Evolutionary conservation across 2,888 invertebrate genomes (phyloP).

Genomic region (Caenorhabditis sp.): DNA sequence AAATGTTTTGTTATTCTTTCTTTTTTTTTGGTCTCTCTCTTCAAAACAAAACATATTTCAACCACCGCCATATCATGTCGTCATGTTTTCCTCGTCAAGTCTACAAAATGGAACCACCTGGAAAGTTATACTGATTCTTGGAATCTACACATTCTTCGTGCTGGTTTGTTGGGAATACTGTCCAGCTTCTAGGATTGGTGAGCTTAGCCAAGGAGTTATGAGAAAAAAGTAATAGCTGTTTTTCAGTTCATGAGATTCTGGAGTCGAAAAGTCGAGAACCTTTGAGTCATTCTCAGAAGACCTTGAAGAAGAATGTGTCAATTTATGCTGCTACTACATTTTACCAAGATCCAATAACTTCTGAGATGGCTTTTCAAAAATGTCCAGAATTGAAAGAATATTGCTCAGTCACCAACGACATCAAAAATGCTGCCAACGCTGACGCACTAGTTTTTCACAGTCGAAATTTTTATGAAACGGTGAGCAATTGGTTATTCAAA

Average conservation of each 20-base stretch:
- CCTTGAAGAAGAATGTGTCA: slow-evolving; percentile 1
- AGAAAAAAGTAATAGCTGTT: neutral
- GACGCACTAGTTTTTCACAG: slow-evolving; percentile 15
- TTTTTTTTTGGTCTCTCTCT: neutral
- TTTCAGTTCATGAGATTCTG: neutral
- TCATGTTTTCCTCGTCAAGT: neutral
- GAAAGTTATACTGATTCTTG: slow-evolving; percentile 4
- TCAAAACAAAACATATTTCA: neutral
- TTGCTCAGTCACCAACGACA: neutral
- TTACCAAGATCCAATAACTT: neutral
- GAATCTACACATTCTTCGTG: neutral
- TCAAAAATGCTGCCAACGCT: neutral
- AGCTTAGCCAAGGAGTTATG: neutral
- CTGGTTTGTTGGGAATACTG: slow-evolving; percentile 14
- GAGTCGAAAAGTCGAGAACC: neutral
- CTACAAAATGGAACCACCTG: neutral
- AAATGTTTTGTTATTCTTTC: neutral
- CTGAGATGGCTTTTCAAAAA: neutral
- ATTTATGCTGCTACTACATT: slow-evolving; percentile 7
- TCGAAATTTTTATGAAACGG: slow-evolving; percentile 23
- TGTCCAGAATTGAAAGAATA: slow-evolving; percentile 16
- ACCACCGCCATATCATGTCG: neutral
- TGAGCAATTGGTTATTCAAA: neutral
- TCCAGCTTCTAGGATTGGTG: neutral
- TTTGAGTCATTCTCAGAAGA: neutral